Evolutionary conservation across 2,888 invertebrate species (phyloP).

Genomic region (Archips xylosteana): DNA sequence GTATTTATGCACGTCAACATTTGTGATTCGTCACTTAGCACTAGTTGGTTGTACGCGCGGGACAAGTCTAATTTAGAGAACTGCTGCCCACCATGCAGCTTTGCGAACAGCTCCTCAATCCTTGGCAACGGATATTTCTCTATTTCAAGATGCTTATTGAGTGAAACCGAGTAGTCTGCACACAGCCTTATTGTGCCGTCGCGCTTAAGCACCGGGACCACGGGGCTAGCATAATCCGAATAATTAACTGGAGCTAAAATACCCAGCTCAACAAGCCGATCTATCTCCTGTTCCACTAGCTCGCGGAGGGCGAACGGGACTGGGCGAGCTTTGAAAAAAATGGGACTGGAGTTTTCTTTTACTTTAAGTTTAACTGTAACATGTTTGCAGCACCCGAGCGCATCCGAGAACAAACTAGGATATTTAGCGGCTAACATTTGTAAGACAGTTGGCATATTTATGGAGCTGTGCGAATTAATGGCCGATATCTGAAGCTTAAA

Average conservation of each 20-base stretch:
- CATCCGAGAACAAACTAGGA: no score
- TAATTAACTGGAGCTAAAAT: constrained; percentile 1
- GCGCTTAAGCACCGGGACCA: background rate
- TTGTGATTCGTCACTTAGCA: background rate
- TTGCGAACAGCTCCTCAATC: background rate
- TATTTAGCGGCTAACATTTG: no score
- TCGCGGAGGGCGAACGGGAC: background rate
- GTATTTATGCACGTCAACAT: constrained; percentile 2
- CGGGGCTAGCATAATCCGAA: constrained; percentile 1
- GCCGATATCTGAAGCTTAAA: no score
- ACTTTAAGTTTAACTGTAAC: no score
- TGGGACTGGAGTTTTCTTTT: no score
- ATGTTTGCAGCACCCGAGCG: no score
- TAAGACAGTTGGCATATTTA: no score
- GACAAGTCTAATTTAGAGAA: background rate
- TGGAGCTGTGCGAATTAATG: no score
- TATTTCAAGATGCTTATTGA: background rate
- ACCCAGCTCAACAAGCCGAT: background rate
- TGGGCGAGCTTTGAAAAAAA: background rate
- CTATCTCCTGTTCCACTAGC: background rate
- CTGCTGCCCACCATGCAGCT: background rate
- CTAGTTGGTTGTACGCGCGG: constrained; percentile 3
- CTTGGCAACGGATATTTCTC: background rate
- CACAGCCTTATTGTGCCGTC: background rate
- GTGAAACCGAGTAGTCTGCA: background rate